phyloP scores from a whole-genome alignment of 2,888 invertebrate genomes.

The Parochlus steinenii region DNA sequence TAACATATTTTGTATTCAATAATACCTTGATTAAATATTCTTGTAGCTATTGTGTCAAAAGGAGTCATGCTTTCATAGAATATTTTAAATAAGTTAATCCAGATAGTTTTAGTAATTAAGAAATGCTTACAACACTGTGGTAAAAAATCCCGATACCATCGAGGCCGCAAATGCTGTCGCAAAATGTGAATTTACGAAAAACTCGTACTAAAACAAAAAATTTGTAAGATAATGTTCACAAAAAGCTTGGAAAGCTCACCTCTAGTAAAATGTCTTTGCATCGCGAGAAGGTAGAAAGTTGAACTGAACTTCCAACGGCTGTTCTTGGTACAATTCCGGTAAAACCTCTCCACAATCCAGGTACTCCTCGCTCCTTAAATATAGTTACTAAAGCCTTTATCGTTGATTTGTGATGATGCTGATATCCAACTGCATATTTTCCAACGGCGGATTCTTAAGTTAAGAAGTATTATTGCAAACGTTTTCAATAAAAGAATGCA shows the following conservation, averaged over 20 bases:
- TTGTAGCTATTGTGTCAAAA: constrained; percentile 7
- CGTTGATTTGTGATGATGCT: constrained; percentile 52
- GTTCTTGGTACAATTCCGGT: constrained; percentile 53
- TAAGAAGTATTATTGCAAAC: too few relatives aligned
- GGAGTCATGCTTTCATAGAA: constrained; percentile 25
- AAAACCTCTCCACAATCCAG: constrained; percentile 65
- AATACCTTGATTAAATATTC: constrained; percentile 11
- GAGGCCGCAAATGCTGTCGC: constrained; percentile 48
- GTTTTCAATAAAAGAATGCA: too few relatives aligned
- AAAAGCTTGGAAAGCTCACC: constrained; percentile 11
- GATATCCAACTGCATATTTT: constrained; percentile 69
- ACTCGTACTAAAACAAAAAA: constrained; percentile 15
- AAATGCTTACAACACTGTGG: too few relatives aligned
- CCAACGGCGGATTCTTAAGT: constrained; percentile 48
- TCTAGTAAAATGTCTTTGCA: constrained; percentile 34
- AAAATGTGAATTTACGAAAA: constrained; percentile 31
- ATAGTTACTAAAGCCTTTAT: constrained; percentile 34
- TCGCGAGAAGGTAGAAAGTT: constrained; percentile 62
- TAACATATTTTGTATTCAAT: too few relatives aligned
- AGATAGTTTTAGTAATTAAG: too few relatives aligned
- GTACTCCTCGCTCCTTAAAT: constrained; percentile 35
- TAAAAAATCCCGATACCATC: constrained; percentile 56
- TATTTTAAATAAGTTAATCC: too few relatives aligned
- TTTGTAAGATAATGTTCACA: background rate
- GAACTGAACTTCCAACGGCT: constrained; percentile 67